phyloP scores from a whole-genome alignment of 2,113 vertebrate genomes.

The Crypturellus undulatus region DNA sequence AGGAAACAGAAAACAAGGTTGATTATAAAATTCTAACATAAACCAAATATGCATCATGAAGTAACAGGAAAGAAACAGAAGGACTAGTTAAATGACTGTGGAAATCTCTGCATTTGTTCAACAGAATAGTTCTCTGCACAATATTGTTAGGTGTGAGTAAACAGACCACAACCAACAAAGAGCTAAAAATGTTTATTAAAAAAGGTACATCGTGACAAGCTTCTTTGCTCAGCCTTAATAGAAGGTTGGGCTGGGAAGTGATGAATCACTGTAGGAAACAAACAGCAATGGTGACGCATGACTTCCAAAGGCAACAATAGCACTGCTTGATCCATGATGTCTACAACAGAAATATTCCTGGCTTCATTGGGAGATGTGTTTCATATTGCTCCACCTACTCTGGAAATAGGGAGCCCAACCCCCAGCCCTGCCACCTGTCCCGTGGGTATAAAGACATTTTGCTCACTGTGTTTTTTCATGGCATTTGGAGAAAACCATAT shows the following conservation, averaged over 20 bases:
- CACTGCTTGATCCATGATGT: neutral
- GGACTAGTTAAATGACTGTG: neutral
- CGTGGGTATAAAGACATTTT: neutral
- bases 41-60: neutral
- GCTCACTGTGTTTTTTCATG: neutral
- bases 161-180: neutral
- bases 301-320: constrained; percentile 40
- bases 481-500: neutral
- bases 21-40: constrained; percentile 1
- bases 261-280: constrained; percentile 63
- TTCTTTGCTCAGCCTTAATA: constrained; percentile 49
- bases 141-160: neutral
- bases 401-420: neutral
- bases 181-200: constrained; percentile 24
- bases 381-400: neutral
- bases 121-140: neutral
- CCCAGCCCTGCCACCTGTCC: neutral
- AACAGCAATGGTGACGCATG: constrained; percentile 40
- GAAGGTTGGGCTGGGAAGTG: constrained; percentile 40
- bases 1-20: constrained; percentile 1
- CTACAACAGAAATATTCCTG: constrained; percentile 25
- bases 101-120: neutral
- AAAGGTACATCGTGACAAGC: constrained; percentile 33
- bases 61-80: neutral
- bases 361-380: neutral